Evolutionary conservation across 2,113 vertebrate species (phyloP).

Genomic region (Syngnathus typhle): DNA sequence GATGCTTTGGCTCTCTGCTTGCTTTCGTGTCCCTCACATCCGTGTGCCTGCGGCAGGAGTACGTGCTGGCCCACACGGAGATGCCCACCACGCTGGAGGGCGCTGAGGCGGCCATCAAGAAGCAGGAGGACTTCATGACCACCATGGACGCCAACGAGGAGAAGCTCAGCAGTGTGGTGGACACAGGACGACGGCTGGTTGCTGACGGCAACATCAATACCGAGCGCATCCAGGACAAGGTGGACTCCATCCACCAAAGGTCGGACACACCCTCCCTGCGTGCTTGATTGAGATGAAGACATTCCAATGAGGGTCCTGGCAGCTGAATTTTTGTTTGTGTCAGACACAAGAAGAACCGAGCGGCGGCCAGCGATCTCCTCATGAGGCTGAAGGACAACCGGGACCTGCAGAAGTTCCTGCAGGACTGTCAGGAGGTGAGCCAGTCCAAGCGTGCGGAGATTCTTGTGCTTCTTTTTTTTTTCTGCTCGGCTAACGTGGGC

Average conservation of each 20-base stretch:
- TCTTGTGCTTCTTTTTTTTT: not conserved
- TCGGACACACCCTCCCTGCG: constrained; percentile 29
- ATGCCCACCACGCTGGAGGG: constrained; percentile 94
- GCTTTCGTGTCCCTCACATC: too few relatives aligned
- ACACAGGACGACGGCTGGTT: constrained; percentile 86
- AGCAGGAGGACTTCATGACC: constrained; percentile 99
- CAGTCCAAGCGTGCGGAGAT: not conserved
- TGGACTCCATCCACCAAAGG: constrained; percentile 95
- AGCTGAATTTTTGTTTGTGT: not conserved
- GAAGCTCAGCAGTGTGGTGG: constrained; percentile 91
- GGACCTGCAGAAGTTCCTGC: constrained; percentile 94
- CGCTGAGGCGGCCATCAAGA: constrained; percentile 95
- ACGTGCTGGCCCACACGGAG: constrained; percentile 93
- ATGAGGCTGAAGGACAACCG: constrained; percentile 92
- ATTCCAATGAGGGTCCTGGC: too few relatives aligned
- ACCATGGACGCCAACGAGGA: constrained; percentile 98
- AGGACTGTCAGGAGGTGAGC: constrained; percentile 91
- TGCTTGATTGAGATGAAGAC: too few relatives aligned
- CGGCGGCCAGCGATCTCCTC: constrained; percentile 88
- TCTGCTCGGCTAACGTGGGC: constrained; percentile 7
- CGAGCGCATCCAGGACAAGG: constrained; percentile 95
- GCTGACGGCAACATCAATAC: constrained; percentile 91
- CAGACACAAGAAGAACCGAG: constrained; percentile 93
- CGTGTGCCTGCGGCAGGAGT: constrained; percentile 72
- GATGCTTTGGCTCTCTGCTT: too few relatives aligned